phyloP scores from a whole-genome alignment of 2,888 invertebrate genomes.

The Junonia oenone region DNA sequence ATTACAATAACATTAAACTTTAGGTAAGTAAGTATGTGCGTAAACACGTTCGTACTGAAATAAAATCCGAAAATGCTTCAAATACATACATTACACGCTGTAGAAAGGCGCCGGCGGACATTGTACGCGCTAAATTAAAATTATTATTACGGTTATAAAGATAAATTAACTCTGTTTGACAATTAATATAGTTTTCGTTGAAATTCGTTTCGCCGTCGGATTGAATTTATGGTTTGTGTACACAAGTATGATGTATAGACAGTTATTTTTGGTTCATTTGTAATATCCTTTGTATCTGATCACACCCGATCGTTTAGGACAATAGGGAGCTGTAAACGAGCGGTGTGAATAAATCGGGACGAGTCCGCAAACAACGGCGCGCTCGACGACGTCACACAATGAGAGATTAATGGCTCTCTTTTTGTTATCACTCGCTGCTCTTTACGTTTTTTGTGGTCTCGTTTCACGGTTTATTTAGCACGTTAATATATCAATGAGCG shows the following conservation, averaged over 20 bases:
- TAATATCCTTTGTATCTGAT: slow-evolving; percentile 60
- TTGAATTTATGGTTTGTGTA: slow-evolving; percentile 66
- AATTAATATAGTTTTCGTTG: slow-evolving; percentile 29
- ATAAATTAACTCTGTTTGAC: slow-evolving; percentile 20
- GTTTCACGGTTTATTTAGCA: slow-evolving; percentile 73
- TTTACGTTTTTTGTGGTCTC: slow-evolving; percentile 72
- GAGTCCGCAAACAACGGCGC: slow-evolving; percentile 69
- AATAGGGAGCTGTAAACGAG: slow-evolving; percentile 60
- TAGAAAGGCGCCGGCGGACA: background rate
- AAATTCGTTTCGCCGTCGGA: slow-evolving; percentile 32
- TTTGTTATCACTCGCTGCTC: slow-evolving; percentile 70
- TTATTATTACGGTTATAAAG: slow-evolving; percentile 4
- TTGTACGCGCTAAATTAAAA: slow-evolving; percentile 2
- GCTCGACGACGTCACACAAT: slow-evolving; percentile 65
- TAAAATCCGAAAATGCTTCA: background rate
- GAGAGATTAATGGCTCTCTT: slow-evolving; percentile 72
- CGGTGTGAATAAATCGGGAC: slow-evolving; percentile 54
- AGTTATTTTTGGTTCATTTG: slow-evolving; percentile 67
- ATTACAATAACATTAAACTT: too few species aligned
- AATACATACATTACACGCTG: background rate
- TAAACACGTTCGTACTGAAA: background rate
- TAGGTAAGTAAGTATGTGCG: too few species aligned
- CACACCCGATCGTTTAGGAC: slow-evolving; percentile 73
- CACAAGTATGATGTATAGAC: slow-evolving; percentile 60
- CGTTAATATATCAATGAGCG: slow-evolving; percentile 64